Percentiles rank a stretch among this genome's conserved stretches.
phyloP scores from a whole-genome alignment of 2,888 invertebrate species.

The Lysandra bellargus region DNA sequence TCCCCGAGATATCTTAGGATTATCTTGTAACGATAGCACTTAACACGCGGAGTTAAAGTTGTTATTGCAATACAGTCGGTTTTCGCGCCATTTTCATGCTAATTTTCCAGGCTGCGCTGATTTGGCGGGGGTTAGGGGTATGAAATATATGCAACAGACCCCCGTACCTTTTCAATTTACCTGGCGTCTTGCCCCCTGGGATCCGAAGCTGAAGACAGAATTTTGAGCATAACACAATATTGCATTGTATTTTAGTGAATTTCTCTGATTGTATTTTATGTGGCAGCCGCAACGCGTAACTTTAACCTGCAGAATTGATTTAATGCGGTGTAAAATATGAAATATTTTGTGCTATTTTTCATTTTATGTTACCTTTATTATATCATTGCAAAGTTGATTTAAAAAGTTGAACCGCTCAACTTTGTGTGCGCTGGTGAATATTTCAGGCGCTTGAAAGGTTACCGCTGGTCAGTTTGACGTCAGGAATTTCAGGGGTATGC shows the following conservation, averaged over 20 bases:
- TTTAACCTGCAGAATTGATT: constrained; percentile 21
- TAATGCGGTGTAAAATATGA: neutral
- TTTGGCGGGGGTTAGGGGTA: constrained; percentile 59
- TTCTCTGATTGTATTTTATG: constrained; percentile 23
- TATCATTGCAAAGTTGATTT: constrained; percentile 22
- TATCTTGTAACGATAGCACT: neutral
- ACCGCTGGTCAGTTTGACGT: constrained; percentile 12
- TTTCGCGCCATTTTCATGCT: constrained; percentile 69
- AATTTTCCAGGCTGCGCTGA: constrained; percentile 63
- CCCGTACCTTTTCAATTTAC: constrained; percentile 65
- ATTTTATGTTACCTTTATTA: neutral
- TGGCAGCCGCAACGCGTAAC: constrained; percentile 6
- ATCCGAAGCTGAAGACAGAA: constrained; percentile 59
- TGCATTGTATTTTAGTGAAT: constrained; percentile 47
- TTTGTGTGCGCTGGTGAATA: constrained; percentile 23
- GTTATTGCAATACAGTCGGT: constrained; percentile 55
- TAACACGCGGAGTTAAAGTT: constrained; percentile 28
- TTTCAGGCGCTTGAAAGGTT: constrained; percentile 27
- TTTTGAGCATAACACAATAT: constrained; percentile 53
- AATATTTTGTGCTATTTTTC: constrained; percentile 8
- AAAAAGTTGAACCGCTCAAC: constrained; percentile 25
- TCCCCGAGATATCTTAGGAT: neutral
- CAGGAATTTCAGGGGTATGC: constrained; percentile 17
- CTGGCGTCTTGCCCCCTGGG: constrained; percentile 50
- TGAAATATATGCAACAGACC: constrained; percentile 67